phyloP scores from a whole-genome alignment of 2,797 vertebrate genomes.

The Aldrovandia affinis region DNA sequence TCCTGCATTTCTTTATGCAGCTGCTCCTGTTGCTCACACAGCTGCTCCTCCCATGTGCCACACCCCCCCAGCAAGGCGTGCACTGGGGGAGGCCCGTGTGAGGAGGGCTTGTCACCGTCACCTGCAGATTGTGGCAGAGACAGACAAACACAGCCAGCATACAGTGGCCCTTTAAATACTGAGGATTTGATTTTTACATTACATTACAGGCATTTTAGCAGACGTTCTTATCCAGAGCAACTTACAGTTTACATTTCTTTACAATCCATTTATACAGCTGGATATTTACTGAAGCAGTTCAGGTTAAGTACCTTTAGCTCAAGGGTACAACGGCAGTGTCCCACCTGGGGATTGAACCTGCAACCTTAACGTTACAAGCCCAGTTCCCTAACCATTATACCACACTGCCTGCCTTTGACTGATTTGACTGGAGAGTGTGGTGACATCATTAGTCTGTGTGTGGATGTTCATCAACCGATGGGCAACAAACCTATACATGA shows the following conservation, averaged over 20 bases:
- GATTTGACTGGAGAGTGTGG: background rate
- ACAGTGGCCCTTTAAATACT: background rate
- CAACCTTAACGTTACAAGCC: no score
- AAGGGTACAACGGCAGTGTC: no score
- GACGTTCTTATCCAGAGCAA: no score
- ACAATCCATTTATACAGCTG: no score
- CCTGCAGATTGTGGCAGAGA: slow-evolving; percentile 65
- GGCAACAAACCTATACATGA: slow-evolving; percentile 13
- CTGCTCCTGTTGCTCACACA: slow-evolving; percentile 91
- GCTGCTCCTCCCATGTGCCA: slow-evolving; percentile 84
- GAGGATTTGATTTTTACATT: no score
- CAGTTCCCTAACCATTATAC: no score
- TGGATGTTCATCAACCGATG: background rate
- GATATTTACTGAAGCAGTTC: no score
- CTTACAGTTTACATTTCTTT: no score
- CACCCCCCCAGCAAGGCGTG: slow-evolving; percentile 67
- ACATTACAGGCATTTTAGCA: no score
- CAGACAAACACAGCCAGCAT: background rate
- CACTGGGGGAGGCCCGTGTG: slow-evolving; percentile 69
- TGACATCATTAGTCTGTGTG: background rate
- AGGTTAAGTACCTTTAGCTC: no score
- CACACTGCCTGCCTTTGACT: no score
- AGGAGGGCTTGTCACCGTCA: slow-evolving; percentile 63
- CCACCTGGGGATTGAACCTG: no score
- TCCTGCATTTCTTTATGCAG: slow-evolving; percentile 94